phyloP scores from a whole-genome alignment of 2,888 invertebrate species.

The Dione juno region DNA sequence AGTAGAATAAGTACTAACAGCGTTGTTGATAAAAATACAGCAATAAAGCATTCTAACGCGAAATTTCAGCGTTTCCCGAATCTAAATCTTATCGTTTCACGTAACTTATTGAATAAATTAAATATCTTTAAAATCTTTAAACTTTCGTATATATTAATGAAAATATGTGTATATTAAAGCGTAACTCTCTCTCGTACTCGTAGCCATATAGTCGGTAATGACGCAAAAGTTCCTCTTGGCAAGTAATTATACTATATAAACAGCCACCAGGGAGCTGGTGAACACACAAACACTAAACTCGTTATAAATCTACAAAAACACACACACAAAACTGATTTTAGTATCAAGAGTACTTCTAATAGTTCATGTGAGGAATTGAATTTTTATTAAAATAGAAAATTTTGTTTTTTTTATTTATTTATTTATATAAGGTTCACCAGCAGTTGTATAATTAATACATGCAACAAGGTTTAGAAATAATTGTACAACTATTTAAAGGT shows the following conservation, averaged over 20 bases:
- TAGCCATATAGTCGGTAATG: neutral
- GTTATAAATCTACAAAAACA: constrained; percentile 14
- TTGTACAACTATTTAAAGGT: no score
- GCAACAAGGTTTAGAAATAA: no score
- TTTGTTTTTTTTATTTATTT: neutral
- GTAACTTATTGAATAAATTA: no score
- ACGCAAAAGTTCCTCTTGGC: neutral
- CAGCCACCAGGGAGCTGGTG: neutral
- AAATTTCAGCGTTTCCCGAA: no score
- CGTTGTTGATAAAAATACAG: no score
- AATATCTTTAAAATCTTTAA: no score
- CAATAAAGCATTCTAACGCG: no score
- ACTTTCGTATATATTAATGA: neutral
- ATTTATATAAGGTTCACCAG: no score
- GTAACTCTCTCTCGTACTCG: neutral
- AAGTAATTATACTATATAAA: constrained; percentile 1
- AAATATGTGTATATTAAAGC: neutral
- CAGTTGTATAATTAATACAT: no score
- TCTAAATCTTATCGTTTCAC: no score
- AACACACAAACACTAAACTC: neutral
- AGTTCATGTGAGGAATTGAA: neutral
- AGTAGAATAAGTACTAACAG: no score
- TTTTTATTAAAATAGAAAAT: neutral
- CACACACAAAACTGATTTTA: neutral
- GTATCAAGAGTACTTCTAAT: neutral